Evolutionary conservation across 2,888 invertebrate species (phyloP), one percentile per base, ranked within the genome.

Genomic region (Camptogramma bilineatum): DNA sequence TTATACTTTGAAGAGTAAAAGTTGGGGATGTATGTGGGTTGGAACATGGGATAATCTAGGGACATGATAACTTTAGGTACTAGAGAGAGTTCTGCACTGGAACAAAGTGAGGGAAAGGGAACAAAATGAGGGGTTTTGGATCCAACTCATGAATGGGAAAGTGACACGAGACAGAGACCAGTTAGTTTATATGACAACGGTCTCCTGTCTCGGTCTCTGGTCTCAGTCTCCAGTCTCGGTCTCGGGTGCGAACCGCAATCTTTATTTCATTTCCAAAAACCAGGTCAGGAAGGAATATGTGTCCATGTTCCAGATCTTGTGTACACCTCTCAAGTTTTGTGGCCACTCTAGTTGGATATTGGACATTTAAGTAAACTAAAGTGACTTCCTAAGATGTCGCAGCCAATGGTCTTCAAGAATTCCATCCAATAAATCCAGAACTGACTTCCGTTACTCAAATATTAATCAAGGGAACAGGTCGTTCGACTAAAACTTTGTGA

Each of bases 381-480:
- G 5, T 28, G 28, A 39, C 13, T 8, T 31, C 31, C 2, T 31
- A 13, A 13, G 13, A 39, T 39, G 4, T 39, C 34, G 34, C 13
- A 39, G 13, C 13, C 13, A 39, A 28, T 28, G 28, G 34, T 13
- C 34, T 39, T 13, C 34, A 39, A 39, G 46, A 46, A 52, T 21
- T 52, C 46, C 16, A 16, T 46, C 47, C 39, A 52, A 56, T 55
- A 48, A 52, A 28, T 56, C 42, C 46, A 53, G 34, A 56, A 63
- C 60, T 44, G 62, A 42, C 34, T 61, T 61, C 50, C 39, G 34
- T 46, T 63, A 46, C 39, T 47, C 58, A 64, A 60, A 62, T 65
- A 62, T 62, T 68, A 66, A 64, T 70, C 58, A 70, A 13, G 60
- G 54, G 56, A 58, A 42, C 63, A 64, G 62, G 42, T 52, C 39